Evolutionary conservation across 2,888 invertebrate species (phyloP), one percentile per base, ranked within the genome.

Genomic region (Electrophaes corylata): DNA sequence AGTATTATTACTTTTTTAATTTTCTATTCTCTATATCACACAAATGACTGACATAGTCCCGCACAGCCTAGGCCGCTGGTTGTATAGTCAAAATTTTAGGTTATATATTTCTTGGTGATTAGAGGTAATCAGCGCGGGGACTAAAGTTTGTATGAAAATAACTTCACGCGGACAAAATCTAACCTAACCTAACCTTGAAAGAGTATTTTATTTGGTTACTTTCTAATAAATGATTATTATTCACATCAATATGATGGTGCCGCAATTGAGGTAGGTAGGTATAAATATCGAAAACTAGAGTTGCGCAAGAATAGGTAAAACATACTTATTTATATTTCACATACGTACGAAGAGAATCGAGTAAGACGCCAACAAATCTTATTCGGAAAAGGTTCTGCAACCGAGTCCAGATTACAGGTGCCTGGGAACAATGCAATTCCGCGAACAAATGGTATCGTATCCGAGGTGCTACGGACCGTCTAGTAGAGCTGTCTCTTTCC

Each of bases 341-440:
- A 19, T 45, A 23, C 70, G 65, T 66, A 64, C 51, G 14, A 0
- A 16, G 47, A 37, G 55, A 43, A 60, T 47, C 39, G 55, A 55
- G 50, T 35, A 31, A 50, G 70, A 62, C 62, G 71, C 66, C 71
- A 73, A 78, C 78, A 80, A 82, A 79, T 81, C 76, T 79, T 72
- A 72, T 76, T 75, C 64, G 70, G 67, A 72, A 73, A 73, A 73
- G 72, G 78, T 75, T 73, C 72, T 71, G 71, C 82, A 83, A 83
- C 84, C 80, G 75, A 86, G 87, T 87, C 81, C 83, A 81, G 86
- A 86, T 81, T 86, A 81, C 88, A 86, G 88, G 85, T 88, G 87
- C 79, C 80, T 75, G 67, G 78, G 79, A 79, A 88, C 85, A 88
- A 87, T 86, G 84, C 86, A 88, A 89, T 88, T 83, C 81, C 52